phyloP scores from a whole-genome alignment of 2,113 vertebrate species.

The Bettongia penicillata region DNA sequence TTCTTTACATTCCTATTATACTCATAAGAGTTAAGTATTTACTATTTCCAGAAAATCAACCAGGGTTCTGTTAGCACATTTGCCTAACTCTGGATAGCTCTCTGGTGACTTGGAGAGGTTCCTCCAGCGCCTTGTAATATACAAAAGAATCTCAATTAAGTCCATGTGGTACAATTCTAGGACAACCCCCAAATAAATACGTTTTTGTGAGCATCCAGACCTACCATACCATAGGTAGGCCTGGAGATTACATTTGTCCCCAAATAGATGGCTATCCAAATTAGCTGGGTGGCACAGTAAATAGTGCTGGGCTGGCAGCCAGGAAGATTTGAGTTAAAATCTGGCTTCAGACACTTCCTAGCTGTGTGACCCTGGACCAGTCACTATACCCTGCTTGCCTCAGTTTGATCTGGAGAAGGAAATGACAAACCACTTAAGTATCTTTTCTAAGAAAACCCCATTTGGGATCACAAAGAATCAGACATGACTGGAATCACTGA shows the following conservation, averaged over 20 bases:
- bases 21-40: background rate
- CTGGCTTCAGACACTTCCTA: background rate
- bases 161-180: background rate
- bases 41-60: background rate
- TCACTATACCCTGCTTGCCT: too few species aligned
- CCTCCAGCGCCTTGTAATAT: background rate
- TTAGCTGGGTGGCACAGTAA: background rate
- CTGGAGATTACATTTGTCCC: too few species aligned
- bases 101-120: background rate
- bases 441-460: background rate
- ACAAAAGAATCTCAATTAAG: background rate
- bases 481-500: background rate
- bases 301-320: background rate
- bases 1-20: background rate
- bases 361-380: background rate
- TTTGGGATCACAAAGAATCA: background rate
- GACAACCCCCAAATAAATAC: background rate
- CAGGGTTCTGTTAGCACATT: background rate
- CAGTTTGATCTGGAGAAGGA: background rate
- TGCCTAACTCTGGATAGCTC: background rate
- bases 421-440: background rate
- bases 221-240: background rate
- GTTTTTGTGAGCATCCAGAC: background rate
- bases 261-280: background rate
- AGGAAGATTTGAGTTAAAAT: background rate